Conservation (phyloP, 2,113 vertebrate genomes). For the Thunnus maccoyii region DNA sequence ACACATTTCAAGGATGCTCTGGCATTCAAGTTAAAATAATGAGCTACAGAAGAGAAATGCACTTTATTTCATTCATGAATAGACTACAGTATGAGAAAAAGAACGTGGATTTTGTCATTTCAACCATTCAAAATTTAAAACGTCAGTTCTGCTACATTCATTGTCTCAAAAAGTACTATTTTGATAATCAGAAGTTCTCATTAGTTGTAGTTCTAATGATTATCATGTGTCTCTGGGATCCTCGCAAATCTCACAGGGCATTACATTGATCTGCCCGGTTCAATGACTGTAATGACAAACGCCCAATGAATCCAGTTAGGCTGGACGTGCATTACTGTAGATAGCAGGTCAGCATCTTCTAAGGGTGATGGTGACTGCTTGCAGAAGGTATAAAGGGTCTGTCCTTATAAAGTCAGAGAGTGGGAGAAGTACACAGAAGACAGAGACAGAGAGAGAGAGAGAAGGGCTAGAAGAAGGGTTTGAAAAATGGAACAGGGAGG, state of each 20-base stretch:
- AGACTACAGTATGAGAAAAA: neutral
- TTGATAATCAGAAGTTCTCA: neutral
- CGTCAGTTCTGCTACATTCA: neutral
- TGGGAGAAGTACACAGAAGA: conserved; percentile 19
- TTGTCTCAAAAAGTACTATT: neutral
- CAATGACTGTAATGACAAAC: conserved; percentile 7
- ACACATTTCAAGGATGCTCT: conserved; percentile 1
- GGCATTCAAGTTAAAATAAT: neutral
- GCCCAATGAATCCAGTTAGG: conserved; percentile 4
- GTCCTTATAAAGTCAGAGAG: conserved; percentile 36
- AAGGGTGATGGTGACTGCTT: neutral
- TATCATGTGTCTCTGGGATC: neutral
- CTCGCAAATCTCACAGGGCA: neutral
- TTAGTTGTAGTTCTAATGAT: neutral
- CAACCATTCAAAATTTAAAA: neutral
- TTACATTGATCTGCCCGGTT: neutral
- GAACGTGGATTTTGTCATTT: neutral
- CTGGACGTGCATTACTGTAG: neutral
- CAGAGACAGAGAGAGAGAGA: neutral
- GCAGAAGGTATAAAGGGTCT: conserved; percentile 41
- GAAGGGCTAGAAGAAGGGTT: neutral
- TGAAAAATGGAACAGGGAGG: conserved; percentile 36
- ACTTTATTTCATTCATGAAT: neutral
- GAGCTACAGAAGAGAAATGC: neutral
- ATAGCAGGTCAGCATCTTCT: conserved; percentile 21